Conservation (phyloP, 2,888 invertebrate species). For the Pogonocherus hispidulus region DNA sequence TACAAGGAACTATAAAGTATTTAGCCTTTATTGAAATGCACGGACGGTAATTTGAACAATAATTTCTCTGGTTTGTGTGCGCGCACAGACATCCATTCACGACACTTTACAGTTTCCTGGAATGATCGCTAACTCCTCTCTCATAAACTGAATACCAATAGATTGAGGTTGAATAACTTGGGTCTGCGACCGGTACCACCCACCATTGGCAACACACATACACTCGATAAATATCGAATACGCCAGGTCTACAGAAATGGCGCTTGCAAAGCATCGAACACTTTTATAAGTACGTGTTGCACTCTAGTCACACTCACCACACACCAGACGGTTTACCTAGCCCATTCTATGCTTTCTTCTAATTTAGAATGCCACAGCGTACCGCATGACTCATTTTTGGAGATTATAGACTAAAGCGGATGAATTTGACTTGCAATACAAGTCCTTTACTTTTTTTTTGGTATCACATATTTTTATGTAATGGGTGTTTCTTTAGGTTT, state of each 20-base stretch:
- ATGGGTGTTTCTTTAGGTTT: no score
- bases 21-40: slow-evolving; percentile 43
- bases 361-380: no score
- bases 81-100: slow-evolving; percentile 37
- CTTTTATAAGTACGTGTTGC: background rate
- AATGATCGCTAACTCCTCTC: slow-evolving; percentile 37
- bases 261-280: slow-evolving; percentile 27
- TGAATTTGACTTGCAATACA: no score
- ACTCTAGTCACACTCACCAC: background rate
- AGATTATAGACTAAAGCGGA: no score
- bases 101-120: slow-evolving; percentile 38
- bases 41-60: slow-evolving; percentile 40
- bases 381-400: no score
- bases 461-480: no score
- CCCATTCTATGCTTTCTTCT: no score
- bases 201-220: slow-evolving; percentile 33
- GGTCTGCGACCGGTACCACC: slow-evolving; percentile 34
- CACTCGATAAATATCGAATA: slow-evolving; percentile 35
- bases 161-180: slow-evolving; percentile 40
- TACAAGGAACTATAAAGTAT: slow-evolving; percentile 50
- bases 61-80: slow-evolving; percentile 30
- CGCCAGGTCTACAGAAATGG: slow-evolving; percentile 35
- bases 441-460: no score
- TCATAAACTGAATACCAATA: slow-evolving; percentile 41
- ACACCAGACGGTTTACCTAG: background rate